A percentile compares a stretch with the other conserved stretches of the same genome.
phyloP scores from a whole-genome alignment of 2,797 vertebrate genomes.

The Ctenosaura bakeri region DNA sequence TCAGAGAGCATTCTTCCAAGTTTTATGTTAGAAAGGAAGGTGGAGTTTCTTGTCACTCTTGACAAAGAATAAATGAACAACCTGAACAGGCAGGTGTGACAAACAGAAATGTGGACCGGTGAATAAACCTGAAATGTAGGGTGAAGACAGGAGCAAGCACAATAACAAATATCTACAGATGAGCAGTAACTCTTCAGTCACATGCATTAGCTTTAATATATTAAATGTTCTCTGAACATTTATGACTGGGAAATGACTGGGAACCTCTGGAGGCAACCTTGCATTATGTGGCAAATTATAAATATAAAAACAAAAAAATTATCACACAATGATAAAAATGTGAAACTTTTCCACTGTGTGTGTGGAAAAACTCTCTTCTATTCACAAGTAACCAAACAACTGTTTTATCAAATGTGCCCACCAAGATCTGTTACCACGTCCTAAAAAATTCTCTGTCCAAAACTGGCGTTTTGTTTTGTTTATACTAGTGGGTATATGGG shows the following conservation, averaged over 20 bases:
- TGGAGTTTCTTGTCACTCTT: background rate
- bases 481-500: background rate
- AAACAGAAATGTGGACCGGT: background rate
- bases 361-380: background rate
- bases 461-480: background rate
- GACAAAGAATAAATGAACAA: background rate
- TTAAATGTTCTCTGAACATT: background rate
- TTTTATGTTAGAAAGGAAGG: background rate
- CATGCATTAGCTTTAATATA: background rate
- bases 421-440: background rate
- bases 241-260: background rate
- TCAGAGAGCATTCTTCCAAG: background rate
- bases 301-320: background rate
- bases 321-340: background rate
- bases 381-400: background rate
- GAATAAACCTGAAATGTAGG: background rate
- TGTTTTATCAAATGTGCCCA: background rate
- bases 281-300: background rate
- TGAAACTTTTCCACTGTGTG: background rate
- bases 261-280: background rate
- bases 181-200: background rate
- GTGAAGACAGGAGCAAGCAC: background rate
- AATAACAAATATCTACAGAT: background rate
- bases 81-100: background rate
- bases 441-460: background rate